Evolutionary conservation across 2,797 vertebrate species (phyloP), one percentile per base, ranked within the genome.

Genomic region (Phrynocephalus forsythii): DNA sequence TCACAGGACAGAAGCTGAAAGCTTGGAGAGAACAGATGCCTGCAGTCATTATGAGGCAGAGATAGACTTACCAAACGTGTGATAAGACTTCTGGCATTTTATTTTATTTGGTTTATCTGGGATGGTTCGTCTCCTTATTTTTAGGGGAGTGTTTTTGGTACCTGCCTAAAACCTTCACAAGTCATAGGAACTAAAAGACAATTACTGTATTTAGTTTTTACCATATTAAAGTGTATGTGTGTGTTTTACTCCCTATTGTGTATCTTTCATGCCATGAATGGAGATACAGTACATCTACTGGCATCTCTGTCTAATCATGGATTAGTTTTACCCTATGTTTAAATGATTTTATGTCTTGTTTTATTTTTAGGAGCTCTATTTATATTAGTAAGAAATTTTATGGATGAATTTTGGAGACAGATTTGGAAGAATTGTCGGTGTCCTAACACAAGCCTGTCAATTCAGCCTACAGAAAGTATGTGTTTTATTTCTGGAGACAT

Each of bases 61-160:
- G 18, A 89, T 93, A 91, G 94, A 63, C 60, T 63, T 63, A 63
- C 60, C 60, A 63, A 18, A 20, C 60, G 16, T 63, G 18, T 20
- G 60, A 63, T 60, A 76, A 56, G 15, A 67, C 24, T 76, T 87
- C n/a, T 66, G 28, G n/a, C 26, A 26, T 67, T 73, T 79, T 30
- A 52, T 85, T 44, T 50, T 87, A 83, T 28, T 6, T 67, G 22
- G 44, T 30, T 67, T 28, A 30, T 18, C n/a, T 26, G 50, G 48
- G 20, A 3, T 67, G 11, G 10, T 15, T 60, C 7, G 5, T 13
- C 33, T 28, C 15, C 9, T 60, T 60, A 18, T 48, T 63, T 48
- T 0, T 24, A 10, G 48, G 15, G 11, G n/a, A 33, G 20, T 71
- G 6, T 13, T 60, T 56, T 71, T n/a, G 13, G 44, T 48, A 10